These are phyloP conservation scores for Ramphastos sulfuratus DNA, from an alignment of 2,113 vertebrate genomes.

Conservation along the genomic window DNA sequence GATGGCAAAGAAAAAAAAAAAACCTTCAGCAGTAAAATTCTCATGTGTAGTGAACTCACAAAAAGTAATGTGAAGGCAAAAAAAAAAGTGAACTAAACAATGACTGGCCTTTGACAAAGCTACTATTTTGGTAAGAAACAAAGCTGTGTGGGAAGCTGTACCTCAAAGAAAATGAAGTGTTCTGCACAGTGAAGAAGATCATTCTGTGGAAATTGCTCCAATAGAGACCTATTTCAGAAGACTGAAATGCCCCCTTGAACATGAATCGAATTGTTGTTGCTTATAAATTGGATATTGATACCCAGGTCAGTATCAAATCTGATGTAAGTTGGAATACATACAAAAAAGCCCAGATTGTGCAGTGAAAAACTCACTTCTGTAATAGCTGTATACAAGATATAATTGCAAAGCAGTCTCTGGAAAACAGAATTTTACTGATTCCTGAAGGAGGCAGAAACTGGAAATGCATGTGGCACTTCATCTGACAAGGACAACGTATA, in stretches of 20 bases:
- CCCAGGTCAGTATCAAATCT: background rate
- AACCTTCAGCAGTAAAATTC: background rate
- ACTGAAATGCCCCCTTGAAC: background rate
- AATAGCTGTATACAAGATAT: background rate
- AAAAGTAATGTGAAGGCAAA: background rate
- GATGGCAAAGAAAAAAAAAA: background rate
- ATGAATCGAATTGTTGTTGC: background rate
- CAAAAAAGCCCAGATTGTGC: background rate
- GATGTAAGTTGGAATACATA: background rate
- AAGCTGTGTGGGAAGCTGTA: background rate
- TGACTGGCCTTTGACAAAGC: background rate
- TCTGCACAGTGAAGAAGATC: background rate
- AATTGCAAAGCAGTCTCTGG: background rate
- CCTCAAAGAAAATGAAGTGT: background rate
- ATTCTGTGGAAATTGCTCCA: background rate
- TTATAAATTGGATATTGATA: slow-evolving; percentile 3
- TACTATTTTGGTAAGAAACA: background rate
- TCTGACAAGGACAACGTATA: background rate
- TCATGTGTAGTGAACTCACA: background rate
- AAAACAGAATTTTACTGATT: background rate
- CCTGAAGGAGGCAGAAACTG: background rate
- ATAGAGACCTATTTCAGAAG: background rate
- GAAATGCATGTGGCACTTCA: background rate
- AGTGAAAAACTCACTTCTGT: background rate
- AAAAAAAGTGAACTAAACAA: background rate